Percentiles rank a stretch among this genome's conserved stretches.
Conservation (phyloP, 2,113 vertebrate genomes). For the Prochilodus magdalenae region DNA sequence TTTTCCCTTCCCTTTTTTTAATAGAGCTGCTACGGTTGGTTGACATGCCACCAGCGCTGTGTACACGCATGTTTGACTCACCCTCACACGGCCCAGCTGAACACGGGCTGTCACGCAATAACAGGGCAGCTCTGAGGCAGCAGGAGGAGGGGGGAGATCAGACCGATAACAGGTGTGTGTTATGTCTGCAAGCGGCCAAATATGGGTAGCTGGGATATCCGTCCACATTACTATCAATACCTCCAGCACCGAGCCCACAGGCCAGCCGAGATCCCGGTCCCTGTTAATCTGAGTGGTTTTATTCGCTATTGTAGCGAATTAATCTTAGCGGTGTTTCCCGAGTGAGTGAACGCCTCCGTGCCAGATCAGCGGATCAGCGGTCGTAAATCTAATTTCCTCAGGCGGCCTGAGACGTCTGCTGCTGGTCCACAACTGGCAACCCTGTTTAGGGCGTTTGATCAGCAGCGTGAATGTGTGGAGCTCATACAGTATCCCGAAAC, state of each 20-base stretch:
- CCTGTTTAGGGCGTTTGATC: no score
- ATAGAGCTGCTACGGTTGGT: conserved; percentile 52
- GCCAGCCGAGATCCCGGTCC: background rate
- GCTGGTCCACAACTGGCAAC: no score
- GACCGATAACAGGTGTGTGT: conserved; percentile 50
- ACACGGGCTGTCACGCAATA: conserved; percentile 63
- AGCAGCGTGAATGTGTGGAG: no score
- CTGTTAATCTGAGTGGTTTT: background rate
- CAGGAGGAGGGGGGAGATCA: conserved; percentile 35
- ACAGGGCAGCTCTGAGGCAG: conserved; percentile 29
- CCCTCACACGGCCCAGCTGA: conserved; percentile 43
- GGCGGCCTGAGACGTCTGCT: no score
- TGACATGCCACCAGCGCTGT: conserved; percentile 63
- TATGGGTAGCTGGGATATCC: conserved; percentile 15
- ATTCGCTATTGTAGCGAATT: no score
- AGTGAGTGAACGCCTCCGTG: no score
- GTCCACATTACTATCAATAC: conserved; percentile 16
- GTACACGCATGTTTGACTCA: conserved; percentile 60
- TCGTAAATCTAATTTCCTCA: no score
- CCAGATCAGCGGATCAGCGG: no score
- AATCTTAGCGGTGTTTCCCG: no score
- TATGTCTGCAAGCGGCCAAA: conserved; percentile 52
- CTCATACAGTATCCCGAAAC: no score
- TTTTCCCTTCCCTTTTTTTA: conserved; percentile 42
- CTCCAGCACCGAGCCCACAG: background rate